A percentile compares a stretch with the other conserved stretches of the same genome.
These are phyloP conservation scores for Drosophila nigricruria DNA, from an alignment of 2,888 invertebrate genomes.

Conservation along the genomic window DNA sequence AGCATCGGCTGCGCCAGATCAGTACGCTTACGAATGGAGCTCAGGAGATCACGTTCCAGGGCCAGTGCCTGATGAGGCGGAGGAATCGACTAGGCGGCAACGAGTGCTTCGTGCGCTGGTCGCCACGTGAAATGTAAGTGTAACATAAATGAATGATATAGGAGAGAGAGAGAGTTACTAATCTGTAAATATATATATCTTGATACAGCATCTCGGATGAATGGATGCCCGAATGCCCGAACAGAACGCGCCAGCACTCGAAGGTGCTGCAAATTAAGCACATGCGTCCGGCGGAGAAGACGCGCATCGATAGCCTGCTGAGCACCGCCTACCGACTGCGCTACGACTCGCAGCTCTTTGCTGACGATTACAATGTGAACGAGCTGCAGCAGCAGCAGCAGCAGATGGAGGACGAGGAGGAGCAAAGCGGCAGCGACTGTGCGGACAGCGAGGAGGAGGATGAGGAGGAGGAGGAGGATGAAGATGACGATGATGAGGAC, in stretches of 20 bases:
- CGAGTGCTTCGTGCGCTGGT: constrained; percentile 93
- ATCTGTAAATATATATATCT: not conserved
- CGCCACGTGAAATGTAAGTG: constrained; percentile 94
- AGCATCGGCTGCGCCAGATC: constrained; percentile 91
- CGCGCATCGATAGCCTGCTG: constrained; percentile 81
- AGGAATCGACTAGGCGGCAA: constrained; percentile 88
- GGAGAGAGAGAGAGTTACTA: not conserved
- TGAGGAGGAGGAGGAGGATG: constrained; percentile 28
- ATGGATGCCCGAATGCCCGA: constrained; percentile 92
- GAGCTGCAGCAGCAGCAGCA: constrained; percentile 43
- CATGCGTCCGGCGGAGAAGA: constrained; percentile 83
- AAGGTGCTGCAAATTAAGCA: constrained; percentile 86
- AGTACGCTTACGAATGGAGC: constrained; percentile 88
- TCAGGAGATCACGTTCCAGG: constrained; percentile 90
- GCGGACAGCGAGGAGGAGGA: constrained; percentile 39
- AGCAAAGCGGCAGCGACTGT: constrained; percentile 47
- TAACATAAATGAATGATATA: no score
- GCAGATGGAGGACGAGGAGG: constrained; percentile 19
- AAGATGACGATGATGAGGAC: constrained; percentile 24
- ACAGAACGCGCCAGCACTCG: constrained; percentile 86
- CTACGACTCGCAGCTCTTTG: constrained; percentile 82
- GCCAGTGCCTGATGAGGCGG: constrained; percentile 89
- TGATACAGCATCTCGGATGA: constrained; percentile 91
- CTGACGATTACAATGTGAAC: constrained; percentile 69
- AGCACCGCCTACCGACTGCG: constrained; percentile 83